Conservation (phyloP, 1,140 invertebrate genomes). For the Dufourea novaeangliae region DNA sequence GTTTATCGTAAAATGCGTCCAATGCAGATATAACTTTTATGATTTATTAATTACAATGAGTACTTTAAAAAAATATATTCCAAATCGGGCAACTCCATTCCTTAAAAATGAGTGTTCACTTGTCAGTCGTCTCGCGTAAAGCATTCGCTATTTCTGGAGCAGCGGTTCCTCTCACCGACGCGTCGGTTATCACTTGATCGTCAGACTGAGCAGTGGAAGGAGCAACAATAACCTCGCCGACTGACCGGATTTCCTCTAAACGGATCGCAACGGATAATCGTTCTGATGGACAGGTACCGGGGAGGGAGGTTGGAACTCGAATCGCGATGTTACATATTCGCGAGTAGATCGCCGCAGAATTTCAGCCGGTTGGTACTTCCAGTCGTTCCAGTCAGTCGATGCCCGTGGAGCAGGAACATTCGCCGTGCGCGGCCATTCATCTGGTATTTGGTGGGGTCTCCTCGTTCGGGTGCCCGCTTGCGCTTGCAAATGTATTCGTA, state of each 20-base stretch:
- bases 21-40: no score
- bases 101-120: no score
- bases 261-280: slow-evolving; percentile 29
- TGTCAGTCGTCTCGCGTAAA: no score
- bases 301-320: slow-evolving; percentile 47
- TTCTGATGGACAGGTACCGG: slow-evolving; percentile 13
- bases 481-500: slow-evolving; percentile 71
- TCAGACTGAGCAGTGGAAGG: slow-evolving; percentile 38
- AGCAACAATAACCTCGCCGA: slow-evolving; percentile 56
- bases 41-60: no score
- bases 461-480: slow-evolving; percentile 50
- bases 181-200: slow-evolving; percentile 34
- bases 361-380: slow-evolving; percentile 47
- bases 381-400: slow-evolving; percentile 44
- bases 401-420: slow-evolving; percentile 1
- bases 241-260: slow-evolving; percentile 55
- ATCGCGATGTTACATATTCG: slow-evolving; percentile 41
- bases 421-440: slow-evolving; percentile 18
- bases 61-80: no score
- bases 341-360: slow-evolving; percentile 52
- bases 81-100: no score
- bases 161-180: neutral
- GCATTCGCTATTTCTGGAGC: neutral
- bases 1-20: no score
- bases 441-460: slow-evolving; percentile 63